Evolutionary conservation across 2,113 vertebrate genomes (phyloP).

Genomic region (Gobiocypris rarus): DNA sequence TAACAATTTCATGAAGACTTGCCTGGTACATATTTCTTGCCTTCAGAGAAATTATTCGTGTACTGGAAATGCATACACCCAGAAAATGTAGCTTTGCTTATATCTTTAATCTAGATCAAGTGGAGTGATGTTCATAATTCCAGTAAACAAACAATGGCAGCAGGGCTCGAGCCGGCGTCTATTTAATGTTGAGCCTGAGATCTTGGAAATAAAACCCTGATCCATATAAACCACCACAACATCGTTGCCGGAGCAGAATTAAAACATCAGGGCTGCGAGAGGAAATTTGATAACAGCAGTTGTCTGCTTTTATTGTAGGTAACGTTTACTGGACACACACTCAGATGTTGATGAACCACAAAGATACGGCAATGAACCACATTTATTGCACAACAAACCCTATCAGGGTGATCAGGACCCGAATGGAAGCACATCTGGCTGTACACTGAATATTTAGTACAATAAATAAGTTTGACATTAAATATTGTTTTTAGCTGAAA

Average conservation of each 20-base stretch:
- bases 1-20: no score
- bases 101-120: conserved; percentile 9
- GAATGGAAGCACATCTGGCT: background rate
- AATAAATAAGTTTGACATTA: background rate
- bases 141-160: background rate
- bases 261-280: background rate
- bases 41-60: background rate
- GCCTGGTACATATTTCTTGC: background rate
- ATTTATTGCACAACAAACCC: conserved; percentile 4
- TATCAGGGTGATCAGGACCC: background rate
- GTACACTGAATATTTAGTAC: background rate
- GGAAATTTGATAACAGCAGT: conserved; percentile 1
- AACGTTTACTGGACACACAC: background rate
- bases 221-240: background rate
- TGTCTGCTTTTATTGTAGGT: no score
- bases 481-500: no score
- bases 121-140: background rate
- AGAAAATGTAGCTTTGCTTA: background rate
- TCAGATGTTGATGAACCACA: background rate
- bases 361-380: background rate
- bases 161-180: background rate
- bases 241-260: conserved; percentile 2
- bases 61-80: background rate
- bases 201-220: background rate
- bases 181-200: conserved; percentile 21